phyloP scores from a whole-genome alignment of 2,113 vertebrate genomes.

The Panthera leo region DNA sequence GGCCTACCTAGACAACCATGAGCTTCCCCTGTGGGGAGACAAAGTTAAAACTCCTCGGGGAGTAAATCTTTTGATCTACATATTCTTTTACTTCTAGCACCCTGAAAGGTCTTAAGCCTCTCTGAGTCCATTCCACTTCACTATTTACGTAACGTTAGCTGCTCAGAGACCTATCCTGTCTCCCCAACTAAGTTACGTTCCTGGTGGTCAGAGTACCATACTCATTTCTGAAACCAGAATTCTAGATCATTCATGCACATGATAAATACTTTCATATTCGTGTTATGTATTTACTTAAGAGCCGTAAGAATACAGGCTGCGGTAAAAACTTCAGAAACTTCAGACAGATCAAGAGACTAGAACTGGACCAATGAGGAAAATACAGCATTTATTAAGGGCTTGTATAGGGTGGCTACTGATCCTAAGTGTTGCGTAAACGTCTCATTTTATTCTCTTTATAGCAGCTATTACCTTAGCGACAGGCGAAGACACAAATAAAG shows the following conservation, averaged over 20 bases:
- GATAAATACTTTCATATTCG: neutral
- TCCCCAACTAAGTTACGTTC: neutral
- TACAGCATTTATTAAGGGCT: neutral
- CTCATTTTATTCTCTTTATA: neutral
- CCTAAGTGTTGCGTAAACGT: neutral
- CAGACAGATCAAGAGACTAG: neutral
- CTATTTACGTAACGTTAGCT: neutral
- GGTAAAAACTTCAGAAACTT: neutral
- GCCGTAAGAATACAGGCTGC: neutral
- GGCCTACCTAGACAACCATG: neutral
- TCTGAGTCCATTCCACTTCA: neutral
- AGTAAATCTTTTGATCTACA: neutral
- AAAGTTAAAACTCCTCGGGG: neutral
- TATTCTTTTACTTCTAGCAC: neutral
- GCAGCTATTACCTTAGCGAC: neutral
- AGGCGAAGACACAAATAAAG: neutral
- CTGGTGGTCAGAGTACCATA: neutral
- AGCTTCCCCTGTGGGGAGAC: neutral
- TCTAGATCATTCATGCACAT: neutral
- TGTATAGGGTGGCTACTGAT: neutral
- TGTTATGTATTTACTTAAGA: neutral
- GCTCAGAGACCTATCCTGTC: neutral
- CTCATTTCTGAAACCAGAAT: neutral
- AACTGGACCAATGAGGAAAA: conserved; percentile 23
- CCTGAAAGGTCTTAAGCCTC: neutral